Percentiles rank a stretch among this genome's conserved stretches.
Evolutionary conservation across 2,888 invertebrate genomes (phyloP).

Genomic region (Drosophila mulleri): DNA sequence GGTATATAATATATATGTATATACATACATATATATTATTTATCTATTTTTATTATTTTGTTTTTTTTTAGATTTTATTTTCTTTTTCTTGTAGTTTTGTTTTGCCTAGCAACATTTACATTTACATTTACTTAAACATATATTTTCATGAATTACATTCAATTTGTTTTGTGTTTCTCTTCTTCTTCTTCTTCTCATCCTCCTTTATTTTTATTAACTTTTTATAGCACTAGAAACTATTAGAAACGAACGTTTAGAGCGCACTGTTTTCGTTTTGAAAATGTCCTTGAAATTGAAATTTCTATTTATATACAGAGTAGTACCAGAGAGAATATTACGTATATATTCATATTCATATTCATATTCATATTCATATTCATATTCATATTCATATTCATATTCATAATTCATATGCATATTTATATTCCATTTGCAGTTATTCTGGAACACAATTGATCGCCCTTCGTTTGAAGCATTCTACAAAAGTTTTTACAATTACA

Average conservation of each 20-base stretch:
- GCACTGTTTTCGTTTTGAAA: constrained; percentile 24
- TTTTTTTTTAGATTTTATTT: constrained; percentile 4
- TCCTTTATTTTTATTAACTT: constrained; percentile 40
- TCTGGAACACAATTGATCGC: constrained; percentile 32
- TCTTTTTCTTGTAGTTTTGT: constrained; percentile 28
- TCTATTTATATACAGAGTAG: constrained; percentile 38
- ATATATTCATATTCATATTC: constrained; percentile 31
- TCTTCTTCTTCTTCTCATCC: background rate
- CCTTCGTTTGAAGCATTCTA: constrained; percentile 40
- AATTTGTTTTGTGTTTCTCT: constrained; percentile 46
- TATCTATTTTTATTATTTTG: background rate
- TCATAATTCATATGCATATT: constrained; percentile 29
- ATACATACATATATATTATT: background rate
- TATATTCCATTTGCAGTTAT: constrained; percentile 40
- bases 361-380: constrained; percentile 32
- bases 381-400: constrained; percentile 6
- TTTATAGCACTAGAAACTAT: constrained; percentile 22
- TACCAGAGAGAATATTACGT: constrained; percentile 60
- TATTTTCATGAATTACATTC: constrained; percentile 73
- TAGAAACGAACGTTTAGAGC: constrained; percentile 4
- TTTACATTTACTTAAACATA: constrained; percentile 69
- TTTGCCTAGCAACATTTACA: constrained; percentile 79
- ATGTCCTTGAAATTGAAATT: constrained; percentile 31
- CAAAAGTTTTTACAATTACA: constrained; percentile 39
- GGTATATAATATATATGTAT: constrained; percentile 14